Percentiles rank a stretch among this genome's conserved stretches.
Conservation (phyloP, 2,113 vertebrate species). For the Anas platyrhynchos region DNA sequence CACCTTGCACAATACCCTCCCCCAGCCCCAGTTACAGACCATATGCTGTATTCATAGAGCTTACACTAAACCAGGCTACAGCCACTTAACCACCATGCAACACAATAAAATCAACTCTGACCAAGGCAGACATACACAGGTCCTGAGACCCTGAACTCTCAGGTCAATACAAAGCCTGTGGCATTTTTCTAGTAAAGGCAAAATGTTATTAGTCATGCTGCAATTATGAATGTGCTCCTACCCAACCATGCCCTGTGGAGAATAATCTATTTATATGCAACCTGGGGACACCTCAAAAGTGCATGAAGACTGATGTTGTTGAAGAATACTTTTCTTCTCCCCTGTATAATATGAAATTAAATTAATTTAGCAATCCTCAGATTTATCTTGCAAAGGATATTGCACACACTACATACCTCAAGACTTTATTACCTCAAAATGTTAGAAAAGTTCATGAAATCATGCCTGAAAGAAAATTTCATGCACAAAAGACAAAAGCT, state of each 20-base stretch:
- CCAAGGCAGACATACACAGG: background rate
- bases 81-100: background rate
- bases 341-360: background rate
- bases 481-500: conserved; percentile 2
- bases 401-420: background rate
- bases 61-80: background rate
- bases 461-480: conserved; percentile 18
- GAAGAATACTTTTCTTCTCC: background rate
- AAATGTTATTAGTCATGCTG: background rate
- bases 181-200: background rate
- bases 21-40: background rate
- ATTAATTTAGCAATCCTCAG: background rate
- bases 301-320: background rate
- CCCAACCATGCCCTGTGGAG: background rate
- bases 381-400: conserved; percentile 25
- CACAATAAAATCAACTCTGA: background rate
- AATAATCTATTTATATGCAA: background rate
- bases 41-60: background rate
- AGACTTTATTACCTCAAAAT: conserved; percentile 14
- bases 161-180: background rate
- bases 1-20: background rate
- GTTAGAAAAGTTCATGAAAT: conserved; percentile 46
- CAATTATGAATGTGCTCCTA: background rate
- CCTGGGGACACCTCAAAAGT: background rate
- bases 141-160: background rate